phyloP scores from a whole-genome alignment of 2,113 vertebrate species.

The Leptodactylus fuscus region DNA sequence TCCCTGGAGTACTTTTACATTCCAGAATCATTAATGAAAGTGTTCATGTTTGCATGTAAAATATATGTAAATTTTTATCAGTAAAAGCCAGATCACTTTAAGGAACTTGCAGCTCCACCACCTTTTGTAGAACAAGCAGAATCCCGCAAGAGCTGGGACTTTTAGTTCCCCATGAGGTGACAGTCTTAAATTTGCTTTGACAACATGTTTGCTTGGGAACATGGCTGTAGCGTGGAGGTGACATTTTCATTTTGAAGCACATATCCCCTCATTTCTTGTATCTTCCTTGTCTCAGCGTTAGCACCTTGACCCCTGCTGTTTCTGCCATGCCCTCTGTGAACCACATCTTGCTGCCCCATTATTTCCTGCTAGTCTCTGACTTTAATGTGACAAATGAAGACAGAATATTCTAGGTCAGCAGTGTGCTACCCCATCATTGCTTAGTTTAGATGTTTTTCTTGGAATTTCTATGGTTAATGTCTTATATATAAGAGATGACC shows the following conservation, averaged over 20 bases:
- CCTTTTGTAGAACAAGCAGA: neutral
- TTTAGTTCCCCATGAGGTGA: neutral
- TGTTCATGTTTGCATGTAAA: no score
- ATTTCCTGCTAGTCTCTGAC: conserved; percentile 3
- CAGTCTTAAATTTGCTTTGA: neutral
- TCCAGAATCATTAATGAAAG: no score
- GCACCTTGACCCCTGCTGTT: conserved; percentile 43
- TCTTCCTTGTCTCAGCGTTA: neutral
- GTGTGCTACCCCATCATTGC: neutral
- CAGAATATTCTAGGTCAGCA: neutral
- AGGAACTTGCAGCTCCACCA: neutral
- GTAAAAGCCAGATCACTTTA: no score
- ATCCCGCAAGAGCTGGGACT: neutral
- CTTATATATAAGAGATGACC: neutral
- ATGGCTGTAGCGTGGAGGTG: neutral
- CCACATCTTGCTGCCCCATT: conserved; percentile 17
- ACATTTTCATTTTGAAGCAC: neutral
- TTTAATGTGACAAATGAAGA: conserved; percentile 40
- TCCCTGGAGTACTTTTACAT: no score
- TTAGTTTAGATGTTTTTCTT: neutral
- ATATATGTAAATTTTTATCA: no score
- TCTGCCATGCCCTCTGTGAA: neutral
- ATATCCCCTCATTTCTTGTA: neutral
- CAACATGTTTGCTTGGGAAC: neutral
- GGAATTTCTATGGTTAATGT: neutral